These are phyloP conservation scores for Drosophila dunni DNA, from an alignment of 1,140 invertebrate species.

Conservation along the genomic window DNA sequence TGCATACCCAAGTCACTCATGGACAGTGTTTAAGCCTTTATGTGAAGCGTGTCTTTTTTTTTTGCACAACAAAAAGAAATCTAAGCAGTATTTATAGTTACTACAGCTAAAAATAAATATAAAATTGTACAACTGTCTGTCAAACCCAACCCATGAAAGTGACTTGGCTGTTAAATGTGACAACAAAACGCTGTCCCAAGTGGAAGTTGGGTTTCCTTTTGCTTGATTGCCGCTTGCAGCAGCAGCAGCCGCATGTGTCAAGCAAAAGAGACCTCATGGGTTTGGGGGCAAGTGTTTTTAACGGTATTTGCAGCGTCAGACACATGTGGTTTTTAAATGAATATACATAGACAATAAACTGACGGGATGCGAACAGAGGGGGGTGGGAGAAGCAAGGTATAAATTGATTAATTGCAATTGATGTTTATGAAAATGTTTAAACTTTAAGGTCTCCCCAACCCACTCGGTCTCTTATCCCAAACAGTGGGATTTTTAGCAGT, in stretches of 20 bases:
- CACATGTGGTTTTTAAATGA: slow-evolving; percentile 2
- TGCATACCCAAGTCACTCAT: no score
- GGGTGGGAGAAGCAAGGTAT: not conserved
- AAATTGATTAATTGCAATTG: slow-evolving; percentile 74
- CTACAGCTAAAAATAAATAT: slow-evolving; percentile 13
- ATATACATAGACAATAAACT: not conserved
- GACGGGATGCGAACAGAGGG: not conserved
- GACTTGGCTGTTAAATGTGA: slow-evolving; percentile 14
- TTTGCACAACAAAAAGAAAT: not conserved
- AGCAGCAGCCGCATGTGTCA: slow-evolving; percentile 16
- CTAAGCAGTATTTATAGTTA: slow-evolving; percentile 6
- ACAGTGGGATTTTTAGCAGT: not conserved
- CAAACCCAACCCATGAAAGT: slow-evolving; percentile 16
- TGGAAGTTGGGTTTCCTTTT: slow-evolving; percentile 34
- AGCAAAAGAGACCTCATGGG: slow-evolving; percentile 6
- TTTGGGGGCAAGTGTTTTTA: slow-evolving; percentile 17
- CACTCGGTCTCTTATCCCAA: no score
- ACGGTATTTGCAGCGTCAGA: slow-evolving; percentile 23
- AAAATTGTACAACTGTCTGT: slow-evolving; percentile 17
- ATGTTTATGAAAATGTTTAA: slow-evolving; percentile 71
- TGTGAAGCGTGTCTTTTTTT: not conserved
- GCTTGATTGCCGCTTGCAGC: slow-evolving; percentile 17
- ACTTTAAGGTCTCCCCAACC: slow-evolving; percentile 8
- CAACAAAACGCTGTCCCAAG: slow-evolving; percentile 2
- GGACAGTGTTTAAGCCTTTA: not conserved